phyloP scores from a whole-genome alignment of 1,140 invertebrate species.

The Drosophila persimilis region DNA sequence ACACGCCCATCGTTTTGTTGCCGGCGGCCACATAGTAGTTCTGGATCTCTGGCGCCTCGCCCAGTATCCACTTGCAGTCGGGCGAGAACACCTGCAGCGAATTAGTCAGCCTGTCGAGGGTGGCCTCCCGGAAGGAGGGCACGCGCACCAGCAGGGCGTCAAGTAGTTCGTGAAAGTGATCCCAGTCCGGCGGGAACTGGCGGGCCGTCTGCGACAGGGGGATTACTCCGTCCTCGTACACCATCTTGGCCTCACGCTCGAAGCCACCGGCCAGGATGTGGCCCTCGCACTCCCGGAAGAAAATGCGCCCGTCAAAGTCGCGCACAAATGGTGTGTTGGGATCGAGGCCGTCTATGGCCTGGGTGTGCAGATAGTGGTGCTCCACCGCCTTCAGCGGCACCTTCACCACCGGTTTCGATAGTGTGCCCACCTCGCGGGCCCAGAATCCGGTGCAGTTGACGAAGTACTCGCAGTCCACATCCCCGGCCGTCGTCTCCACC shows the following conservation, averaged over 20 bases:
- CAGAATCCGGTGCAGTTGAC: slow-evolving; percentile 89
- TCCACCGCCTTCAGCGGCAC: slow-evolving; percentile 96
- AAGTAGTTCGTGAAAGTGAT: slow-evolving; percentile 96
- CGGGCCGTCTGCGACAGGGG: slow-evolving; percentile 85
- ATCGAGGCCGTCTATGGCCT: slow-evolving; percentile 88
- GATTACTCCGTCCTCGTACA: slow-evolving; percentile 91
- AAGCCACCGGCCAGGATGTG: slow-evolving; percentile 92
- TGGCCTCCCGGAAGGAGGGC: slow-evolving; percentile 89
- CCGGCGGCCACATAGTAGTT: slow-evolving; percentile 98
- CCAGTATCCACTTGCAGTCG: slow-evolving; percentile 95
- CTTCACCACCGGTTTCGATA: slow-evolving; percentile 92
- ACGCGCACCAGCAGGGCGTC: slow-evolving; percentile 93
- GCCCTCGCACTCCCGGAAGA: slow-evolving; percentile 92
- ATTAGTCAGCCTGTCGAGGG: slow-evolving; percentile 91
- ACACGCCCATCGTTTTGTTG: slow-evolving; percentile 97
- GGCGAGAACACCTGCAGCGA: slow-evolving; percentile 97
- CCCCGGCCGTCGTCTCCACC: slow-evolving; percentile 91
- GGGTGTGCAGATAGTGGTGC: slow-evolving; percentile 95
- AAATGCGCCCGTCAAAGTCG: slow-evolving; percentile 95
- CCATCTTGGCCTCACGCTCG: slow-evolving; percentile 93
- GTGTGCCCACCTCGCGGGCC: slow-evolving; percentile 89
- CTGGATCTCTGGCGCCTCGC: slow-evolving; percentile 95
- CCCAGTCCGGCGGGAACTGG: slow-evolving; percentile 93
- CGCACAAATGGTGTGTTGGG: slow-evolving; percentile 92
- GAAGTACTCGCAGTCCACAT: slow-evolving; percentile 93